Evolutionary conservation across 2,797 vertebrate species (phyloP).

Genomic region (Pitangus sulphuratus): DNA sequence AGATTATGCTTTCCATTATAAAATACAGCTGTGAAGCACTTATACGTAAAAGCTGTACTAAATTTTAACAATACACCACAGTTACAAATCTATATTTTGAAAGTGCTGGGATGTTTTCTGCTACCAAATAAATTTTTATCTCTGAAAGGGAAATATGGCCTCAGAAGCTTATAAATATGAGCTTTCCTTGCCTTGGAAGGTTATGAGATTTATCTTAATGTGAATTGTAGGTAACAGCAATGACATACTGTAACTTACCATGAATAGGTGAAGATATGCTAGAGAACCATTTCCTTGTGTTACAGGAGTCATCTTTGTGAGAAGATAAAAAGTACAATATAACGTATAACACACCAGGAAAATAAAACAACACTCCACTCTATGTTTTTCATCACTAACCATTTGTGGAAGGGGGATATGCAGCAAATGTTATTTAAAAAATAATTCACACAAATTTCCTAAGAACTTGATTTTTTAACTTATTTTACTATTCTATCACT

Average conservation of each 20-base stretch:
- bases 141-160: constrained; percentile 40
- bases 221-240: background rate
- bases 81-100: constrained; percentile 43
- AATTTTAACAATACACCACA: constrained; percentile 53
- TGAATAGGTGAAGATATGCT: constrained; percentile 1
- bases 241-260: constrained; percentile 28
- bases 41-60: constrained; percentile 59
- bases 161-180: constrained; percentile 29
- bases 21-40: constrained; percentile 58
- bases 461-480: background rate
- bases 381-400: background rate
- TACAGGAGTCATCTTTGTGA: background rate
- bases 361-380: background rate
- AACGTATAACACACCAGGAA: background rate
- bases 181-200: background rate
- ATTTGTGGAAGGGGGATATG: background rate
- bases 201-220: constrained; percentile 41
- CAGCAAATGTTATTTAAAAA: constrained; percentile 30
- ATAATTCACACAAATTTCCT: background rate
- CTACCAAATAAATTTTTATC: constrained; percentile 58
- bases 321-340: background rate
- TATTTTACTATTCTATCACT: constrained; percentile 19
- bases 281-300: background rate
- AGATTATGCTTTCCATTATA: constrained; percentile 63
- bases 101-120: background rate